Percentiles rank a stretch among this genome's conserved stretches.
Evolutionary conservation across 2,888 invertebrate genomes (phyloP).

Genomic region (Tethea ocularis): DNA sequence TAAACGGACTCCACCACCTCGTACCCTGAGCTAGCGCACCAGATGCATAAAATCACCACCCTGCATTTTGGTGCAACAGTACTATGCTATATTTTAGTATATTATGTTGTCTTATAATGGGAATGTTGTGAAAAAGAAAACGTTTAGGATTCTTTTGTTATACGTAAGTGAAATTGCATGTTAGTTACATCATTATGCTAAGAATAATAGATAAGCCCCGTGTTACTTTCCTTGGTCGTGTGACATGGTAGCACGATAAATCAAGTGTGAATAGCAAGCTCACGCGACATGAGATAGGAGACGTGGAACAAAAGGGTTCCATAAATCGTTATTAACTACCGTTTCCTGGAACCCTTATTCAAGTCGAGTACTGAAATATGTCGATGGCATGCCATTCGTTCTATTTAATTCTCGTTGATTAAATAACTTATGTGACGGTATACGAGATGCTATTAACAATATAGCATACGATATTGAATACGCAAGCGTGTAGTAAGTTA

Average conservation of each 20-base stretch:
- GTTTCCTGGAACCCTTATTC: constrained; percentile 62
- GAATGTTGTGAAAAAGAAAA: not conserved
- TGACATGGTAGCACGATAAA: constrained; percentile 68
- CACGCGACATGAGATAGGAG: constrained; percentile 72
- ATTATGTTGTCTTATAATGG: not conserved
- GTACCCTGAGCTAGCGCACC: no score
- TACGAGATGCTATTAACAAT: constrained; percentile 1
- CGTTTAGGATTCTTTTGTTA: not conserved
- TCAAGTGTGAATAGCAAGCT: constrained; percentile 74
- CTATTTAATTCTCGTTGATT: constrained; percentile 28
- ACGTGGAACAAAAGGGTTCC: constrained; percentile 76
- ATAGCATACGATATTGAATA: constrained; percentile 6
- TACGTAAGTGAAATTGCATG: constrained; percentile 13
- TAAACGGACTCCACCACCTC: no score
- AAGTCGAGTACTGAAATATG: constrained; percentile 51
- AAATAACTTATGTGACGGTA: constrained; percentile 28
- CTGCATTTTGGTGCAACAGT: no score
- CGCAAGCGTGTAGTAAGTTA: not conserved
- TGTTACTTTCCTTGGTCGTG: constrained; percentile 46
- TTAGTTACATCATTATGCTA: constrained; percentile 23
- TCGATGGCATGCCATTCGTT: constrained; percentile 43
- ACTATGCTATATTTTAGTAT: not conserved
- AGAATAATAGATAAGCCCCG: constrained; percentile 49
- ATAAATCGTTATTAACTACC: constrained; percentile 81
- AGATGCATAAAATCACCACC: no score